Evolutionary conservation across 2,797 vertebrate species (phyloP), one percentile per base, ranked within the genome.

Genomic region (Stomatorhinus walkeri): DNA sequence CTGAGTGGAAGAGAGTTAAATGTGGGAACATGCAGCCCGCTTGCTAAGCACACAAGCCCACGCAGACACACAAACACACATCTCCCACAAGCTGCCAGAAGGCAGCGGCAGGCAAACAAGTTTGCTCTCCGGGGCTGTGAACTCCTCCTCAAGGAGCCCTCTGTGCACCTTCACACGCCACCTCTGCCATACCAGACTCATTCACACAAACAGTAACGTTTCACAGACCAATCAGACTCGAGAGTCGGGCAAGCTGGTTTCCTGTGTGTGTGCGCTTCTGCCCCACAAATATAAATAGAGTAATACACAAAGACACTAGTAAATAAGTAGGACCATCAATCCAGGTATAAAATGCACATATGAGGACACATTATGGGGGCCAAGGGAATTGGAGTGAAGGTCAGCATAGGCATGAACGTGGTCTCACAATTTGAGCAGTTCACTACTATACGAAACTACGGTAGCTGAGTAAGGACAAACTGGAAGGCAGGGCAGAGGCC

Each of bases 1-100:
- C 98, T 99, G 93, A 9, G 46, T 3, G 54, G 56, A 49, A 19
- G 68, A 87, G 52, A 54, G 48, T 52, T 36, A 86, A 22, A 86
- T 5, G 46, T 22, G 22, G 10, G 46, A 24, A 52, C 83, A 7
- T 14, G 46, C 22, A 85, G 43, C 43, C 48, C 19, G 6, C 64
- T 32, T 32, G 24, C 16, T 10, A 9, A 43, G 46, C 40, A 22
- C 79, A 1, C 1, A n/a, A n/a, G n/a, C 19, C 36, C 43, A 83
- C 79, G n/a, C 79, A 46, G 10, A 46, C 22, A 4, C 48, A 85
- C 22, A 52, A 1, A 59, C 85, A 87, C 24, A 87, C 24, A 59
- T 22, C n/a, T 54, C 84, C 48, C 3, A 48, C 36, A 85, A 28
- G 24, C 10, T 36, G 24, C 24, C 51, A 59, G 85, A 86, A 36